Conservation (phyloP, 2,113 vertebrate species). For the Prunella fulvescens region DNA sequence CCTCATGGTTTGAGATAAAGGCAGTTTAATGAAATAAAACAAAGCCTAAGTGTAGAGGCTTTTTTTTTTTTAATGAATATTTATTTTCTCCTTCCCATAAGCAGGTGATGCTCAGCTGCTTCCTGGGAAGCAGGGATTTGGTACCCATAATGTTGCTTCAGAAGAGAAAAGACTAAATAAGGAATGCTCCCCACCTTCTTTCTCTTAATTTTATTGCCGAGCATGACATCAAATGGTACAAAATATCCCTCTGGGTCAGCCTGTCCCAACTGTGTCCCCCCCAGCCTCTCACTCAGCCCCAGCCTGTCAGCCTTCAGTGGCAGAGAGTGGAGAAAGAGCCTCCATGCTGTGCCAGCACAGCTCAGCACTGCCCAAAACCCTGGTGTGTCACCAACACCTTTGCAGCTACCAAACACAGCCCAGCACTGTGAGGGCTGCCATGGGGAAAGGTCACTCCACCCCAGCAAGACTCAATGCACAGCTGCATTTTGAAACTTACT, state of each 20-base stretch:
- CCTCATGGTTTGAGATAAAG: not conserved
- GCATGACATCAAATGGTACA: not conserved
- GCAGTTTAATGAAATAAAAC: not conserved
- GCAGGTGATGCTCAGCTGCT: not conserved
- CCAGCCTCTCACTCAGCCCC: not conserved
- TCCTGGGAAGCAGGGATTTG: not conserved
- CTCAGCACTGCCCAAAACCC: not conserved
- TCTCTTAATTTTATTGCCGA: not conserved
- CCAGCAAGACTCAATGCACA: not conserved
- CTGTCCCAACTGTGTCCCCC: not conserved
- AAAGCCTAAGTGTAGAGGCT: not conserved
- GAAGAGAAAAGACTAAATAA: not conserved
- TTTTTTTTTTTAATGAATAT: not conserved
- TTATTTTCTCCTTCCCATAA: not conserved
- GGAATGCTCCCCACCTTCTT: not conserved
- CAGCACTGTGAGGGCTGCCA: not conserved
- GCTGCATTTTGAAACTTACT: not conserved
- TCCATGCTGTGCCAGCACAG: not conserved
- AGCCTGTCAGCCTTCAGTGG: not conserved
- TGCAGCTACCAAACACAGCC: not conserved
- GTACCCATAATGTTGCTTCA: not conserved
- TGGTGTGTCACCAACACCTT: not conserved
- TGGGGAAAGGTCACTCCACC: not conserved
- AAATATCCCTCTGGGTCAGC: not conserved
- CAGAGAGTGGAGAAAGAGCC: not conserved